phyloP scores from a whole-genome alignment of 2,113 vertebrate species.

The Pavo muticus region DNA sequence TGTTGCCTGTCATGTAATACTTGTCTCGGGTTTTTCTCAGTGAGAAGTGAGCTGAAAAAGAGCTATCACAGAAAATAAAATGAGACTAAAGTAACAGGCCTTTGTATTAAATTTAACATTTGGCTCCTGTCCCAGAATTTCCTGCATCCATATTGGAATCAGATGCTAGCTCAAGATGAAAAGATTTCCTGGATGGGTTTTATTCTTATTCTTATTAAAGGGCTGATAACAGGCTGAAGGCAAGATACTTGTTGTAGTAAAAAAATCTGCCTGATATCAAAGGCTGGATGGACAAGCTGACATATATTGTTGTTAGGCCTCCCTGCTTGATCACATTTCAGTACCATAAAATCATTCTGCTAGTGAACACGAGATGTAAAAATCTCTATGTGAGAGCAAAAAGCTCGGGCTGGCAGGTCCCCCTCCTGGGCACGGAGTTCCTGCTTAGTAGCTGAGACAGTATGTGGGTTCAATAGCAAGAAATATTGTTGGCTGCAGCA shows the following conservation, averaged over 20 bases:
- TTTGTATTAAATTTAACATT: conserved; percentile 60
- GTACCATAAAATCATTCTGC: not conserved
- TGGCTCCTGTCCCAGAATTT: conserved; percentile 58
- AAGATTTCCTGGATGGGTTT: conserved; percentile 62
- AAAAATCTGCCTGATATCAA: conserved; percentile 35
- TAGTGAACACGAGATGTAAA: not conserved
- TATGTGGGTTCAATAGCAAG: not conserved
- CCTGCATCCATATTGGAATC: conserved; percentile 50
- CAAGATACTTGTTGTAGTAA: conserved; percentile 25
- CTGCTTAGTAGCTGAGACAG: not conserved
- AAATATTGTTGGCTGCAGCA: not conserved
- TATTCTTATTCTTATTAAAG: conserved; percentile 56
- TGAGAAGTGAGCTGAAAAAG: conserved; percentile 26
- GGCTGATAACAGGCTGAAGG: conserved; percentile 55
- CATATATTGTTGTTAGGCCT: conserved; percentile 15
- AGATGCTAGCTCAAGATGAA: conserved; percentile 51
- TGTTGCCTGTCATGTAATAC: not conserved
- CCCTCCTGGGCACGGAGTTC: not conserved
- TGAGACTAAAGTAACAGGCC: conserved; percentile 34
- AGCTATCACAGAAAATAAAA: conserved; percentile 53
- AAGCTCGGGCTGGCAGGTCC: not conserved
- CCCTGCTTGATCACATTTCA: conserved; percentile 14
- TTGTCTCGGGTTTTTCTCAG: not conserved
- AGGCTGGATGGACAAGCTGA: conserved; percentile 27
- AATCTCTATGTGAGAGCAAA: not conserved